Evolutionary conservation across 1,140 invertebrate genomes (phyloP).

Genomic region (Cotesia chilonis): DNA sequence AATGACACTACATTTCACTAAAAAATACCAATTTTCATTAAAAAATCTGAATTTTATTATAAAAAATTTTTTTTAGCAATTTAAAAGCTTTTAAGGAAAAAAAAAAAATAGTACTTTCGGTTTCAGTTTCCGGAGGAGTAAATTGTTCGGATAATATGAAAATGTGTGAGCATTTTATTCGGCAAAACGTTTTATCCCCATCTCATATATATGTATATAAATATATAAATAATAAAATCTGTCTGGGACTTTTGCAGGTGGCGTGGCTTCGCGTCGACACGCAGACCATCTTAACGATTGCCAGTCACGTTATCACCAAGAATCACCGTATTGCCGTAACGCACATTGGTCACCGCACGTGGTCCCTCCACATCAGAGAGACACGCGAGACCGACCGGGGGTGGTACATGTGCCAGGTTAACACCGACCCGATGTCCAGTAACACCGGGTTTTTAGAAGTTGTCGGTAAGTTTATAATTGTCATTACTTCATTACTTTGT

Average conservation of each 20-base stretch:
- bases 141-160: no score
- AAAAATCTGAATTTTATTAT: no score
- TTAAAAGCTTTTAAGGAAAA: no score
- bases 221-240: slow-evolving; percentile 28
- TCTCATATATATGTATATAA: no score
- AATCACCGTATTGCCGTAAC: slow-evolving; percentile 70
- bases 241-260: slow-evolving; percentile 61
- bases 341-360: slow-evolving; percentile 68
- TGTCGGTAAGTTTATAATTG: slow-evolving; percentile 62
- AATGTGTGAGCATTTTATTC: no score
- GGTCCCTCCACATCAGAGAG: slow-evolving; percentile 67
- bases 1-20: no score
- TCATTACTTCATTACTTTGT: background rate
- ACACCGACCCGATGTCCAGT: slow-evolving; percentile 71
- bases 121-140: no score
- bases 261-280: slow-evolving; percentile 73
- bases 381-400: slow-evolving; percentile 64
- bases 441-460: slow-evolving; percentile 69
- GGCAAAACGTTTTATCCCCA: no score
- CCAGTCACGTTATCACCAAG: slow-evolving; percentile 68
- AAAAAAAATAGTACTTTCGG: no score
- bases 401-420: slow-evolving; percentile 71
- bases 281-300: slow-evolving; percentile 71
- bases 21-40: no score
- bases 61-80: no score